Evolutionary conservation across 2,113 vertebrate species (phyloP).

Genomic region (Polyodon spathula): DNA sequence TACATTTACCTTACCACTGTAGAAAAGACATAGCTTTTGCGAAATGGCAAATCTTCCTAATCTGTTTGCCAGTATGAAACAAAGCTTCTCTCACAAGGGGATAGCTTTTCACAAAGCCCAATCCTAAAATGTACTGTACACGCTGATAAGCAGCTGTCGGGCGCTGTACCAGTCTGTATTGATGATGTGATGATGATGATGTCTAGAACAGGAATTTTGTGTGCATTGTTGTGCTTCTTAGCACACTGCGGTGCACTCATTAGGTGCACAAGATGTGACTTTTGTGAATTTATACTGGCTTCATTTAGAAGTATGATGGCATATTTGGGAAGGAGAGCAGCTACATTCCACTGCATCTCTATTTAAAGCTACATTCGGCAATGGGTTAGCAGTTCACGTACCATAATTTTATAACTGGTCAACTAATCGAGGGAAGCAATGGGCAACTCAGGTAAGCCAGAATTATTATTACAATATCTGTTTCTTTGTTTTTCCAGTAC

Average conservation of each 20-base stretch:
- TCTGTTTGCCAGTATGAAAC: background rate
- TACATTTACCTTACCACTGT: too few species aligned
- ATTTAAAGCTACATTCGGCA: constrained; percentile 1
- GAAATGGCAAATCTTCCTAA: background rate
- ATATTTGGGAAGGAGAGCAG: background rate
- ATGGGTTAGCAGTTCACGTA: background rate
- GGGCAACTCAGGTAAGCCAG: background rate
- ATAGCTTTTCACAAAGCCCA: constrained; percentile 2
- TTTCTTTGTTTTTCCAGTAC: too few species aligned
- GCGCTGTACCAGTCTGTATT: background rate
- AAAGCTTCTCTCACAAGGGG: background rate
- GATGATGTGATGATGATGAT: background rate
- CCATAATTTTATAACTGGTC: background rate
- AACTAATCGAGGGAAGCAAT: background rate
- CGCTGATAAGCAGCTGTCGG: constrained; percentile 7
- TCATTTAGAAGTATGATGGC: background rate
- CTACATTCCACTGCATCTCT: constrained; percentile 9
- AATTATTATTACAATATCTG: too few species aligned
- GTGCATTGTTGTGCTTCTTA: background rate
- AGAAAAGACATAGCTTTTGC: too few species aligned
- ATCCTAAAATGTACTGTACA: background rate
- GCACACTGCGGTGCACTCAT: background rate
- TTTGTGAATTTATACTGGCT: background rate
- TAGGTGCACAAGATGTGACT: constrained; percentile 3
- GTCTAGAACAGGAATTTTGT: background rate